Percentiles rank a stretch among this genome's conserved stretches.
Evolutionary conservation across 2,888 invertebrate genomes (phyloP).

Genomic region (Erpobdella octoculata): DNA sequence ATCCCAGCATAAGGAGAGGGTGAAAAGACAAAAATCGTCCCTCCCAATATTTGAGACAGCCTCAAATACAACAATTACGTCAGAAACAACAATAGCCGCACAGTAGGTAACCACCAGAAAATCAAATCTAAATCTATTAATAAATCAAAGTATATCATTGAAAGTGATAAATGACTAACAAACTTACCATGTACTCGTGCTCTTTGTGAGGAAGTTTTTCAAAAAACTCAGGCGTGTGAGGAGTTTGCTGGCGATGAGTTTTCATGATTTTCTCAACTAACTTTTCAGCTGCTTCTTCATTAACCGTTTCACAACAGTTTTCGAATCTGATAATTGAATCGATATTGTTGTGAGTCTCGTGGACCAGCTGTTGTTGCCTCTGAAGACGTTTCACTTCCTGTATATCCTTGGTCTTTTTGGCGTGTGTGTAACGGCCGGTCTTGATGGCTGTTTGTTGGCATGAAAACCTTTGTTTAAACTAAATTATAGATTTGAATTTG

Average conservation of each 20-base stretch:
- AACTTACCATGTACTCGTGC: constrained; percentile 37
- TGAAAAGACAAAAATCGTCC: too few species aligned
- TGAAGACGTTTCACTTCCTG: constrained; percentile 44
- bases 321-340: not conserved
- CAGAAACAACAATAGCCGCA: too few species aligned
- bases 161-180: too few species aligned
- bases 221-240: constrained; percentile 39
- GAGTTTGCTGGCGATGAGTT: constrained; percentile 36
- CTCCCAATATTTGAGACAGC: too few species aligned
- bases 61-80: too few species aligned
- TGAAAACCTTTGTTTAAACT: too few species aligned
- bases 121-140: too few species aligned
- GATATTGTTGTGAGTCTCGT: constrained; percentile 1
- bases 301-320: not conserved
- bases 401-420: constrained; percentile 46
- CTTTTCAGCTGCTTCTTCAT: not conserved
- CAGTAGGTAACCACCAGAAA: too few species aligned
- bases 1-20: too few species aligned
- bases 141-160: too few species aligned
- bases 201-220: constrained; percentile 37
- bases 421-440: constrained; percentile 48
- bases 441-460: constrained; percentile 44
- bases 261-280: constrained; percentile 8
- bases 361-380: constrained; percentile 18
- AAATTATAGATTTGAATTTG: too few species aligned